These are phyloP conservation scores for Stomorhina lunata DNA, from an alignment of 2,888 invertebrate species.

Conservation along the genomic window DNA sequence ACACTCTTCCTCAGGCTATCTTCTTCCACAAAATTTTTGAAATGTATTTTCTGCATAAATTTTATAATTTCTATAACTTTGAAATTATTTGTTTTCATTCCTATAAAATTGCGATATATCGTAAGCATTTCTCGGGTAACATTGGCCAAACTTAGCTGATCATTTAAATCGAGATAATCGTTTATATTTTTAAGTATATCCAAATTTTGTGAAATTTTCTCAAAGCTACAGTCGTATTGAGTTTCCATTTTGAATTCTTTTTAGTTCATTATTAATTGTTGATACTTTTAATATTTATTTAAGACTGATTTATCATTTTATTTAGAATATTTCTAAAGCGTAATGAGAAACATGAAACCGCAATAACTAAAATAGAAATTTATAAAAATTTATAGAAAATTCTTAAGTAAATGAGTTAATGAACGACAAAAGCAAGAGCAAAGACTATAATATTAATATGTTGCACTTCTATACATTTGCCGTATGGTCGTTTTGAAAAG, in stretches of 20 bases:
- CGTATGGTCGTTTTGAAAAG: too few species aligned
- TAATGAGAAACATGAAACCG: background rate
- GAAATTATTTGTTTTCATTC: background rate
- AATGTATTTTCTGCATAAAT: background rate
- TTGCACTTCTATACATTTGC: too few species aligned
- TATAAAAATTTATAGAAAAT: too few species aligned
- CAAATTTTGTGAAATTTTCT: conserved; percentile 9
- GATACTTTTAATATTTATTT: background rate
- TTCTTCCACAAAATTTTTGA: too few species aligned
- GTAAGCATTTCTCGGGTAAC: background rate
- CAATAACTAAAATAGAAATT: conserved; percentile 28
- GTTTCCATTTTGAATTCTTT: background rate
- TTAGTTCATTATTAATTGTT: background rate
- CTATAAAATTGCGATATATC: conserved; percentile 2
- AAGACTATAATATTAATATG: too few species aligned
- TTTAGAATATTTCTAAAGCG: background rate
- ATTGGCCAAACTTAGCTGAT: conserved; percentile 36
- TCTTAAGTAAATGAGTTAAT: too few species aligned
- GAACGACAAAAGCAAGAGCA: too few species aligned
- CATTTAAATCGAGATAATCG: conserved; percentile 7
- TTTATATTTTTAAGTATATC: conserved; percentile 6
- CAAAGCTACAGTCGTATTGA: background rate
- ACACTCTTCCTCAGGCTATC: too few species aligned
- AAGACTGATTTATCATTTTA: background rate
- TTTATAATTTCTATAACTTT: conserved; percentile 37